Percentiles rank a stretch among this genome's conserved stretches.
phyloP scores from a whole-genome alignment of 2,797 vertebrate species.

The Poecilia picta region DNA sequence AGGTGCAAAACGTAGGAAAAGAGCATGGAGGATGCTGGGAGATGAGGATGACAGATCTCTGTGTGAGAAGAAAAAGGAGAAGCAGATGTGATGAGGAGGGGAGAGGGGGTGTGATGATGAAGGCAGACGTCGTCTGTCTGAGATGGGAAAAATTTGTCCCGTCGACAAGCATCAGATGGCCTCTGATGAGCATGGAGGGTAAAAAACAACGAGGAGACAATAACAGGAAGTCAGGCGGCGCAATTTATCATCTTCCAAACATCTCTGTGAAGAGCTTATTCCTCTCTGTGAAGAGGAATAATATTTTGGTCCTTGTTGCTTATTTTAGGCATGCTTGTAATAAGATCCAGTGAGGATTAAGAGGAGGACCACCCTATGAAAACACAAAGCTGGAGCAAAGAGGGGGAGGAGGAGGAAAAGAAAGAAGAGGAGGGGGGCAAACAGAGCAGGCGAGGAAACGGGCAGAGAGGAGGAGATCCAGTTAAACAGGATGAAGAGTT shows the following conservation, averaged over 20 bases:
- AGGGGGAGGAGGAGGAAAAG: conserved; percentile 30
- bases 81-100: conserved; percentile 1
- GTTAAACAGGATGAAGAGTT: conserved; percentile 67
- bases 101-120: background rate
- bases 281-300: background rate
- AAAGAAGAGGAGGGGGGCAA: background rate
- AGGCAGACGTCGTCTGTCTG: conserved; percentile 21
- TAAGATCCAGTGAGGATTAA: conserved; percentile 3
- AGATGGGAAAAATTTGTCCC: conserved; percentile 22
- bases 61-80: background rate
- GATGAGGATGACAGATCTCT: conserved; percentile 1
- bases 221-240: conserved; percentile 13
- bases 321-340: background rate
- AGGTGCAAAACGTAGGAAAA: background rate
- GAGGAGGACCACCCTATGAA: conserved; percentile 7
- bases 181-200: conserved; percentile 7
- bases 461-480: conserved; percentile 42
- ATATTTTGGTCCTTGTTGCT: conserved; percentile 14
- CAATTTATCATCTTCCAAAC: conserved; percentile 10
- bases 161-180: conserved; percentile 38
- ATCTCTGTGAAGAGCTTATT: background rate
- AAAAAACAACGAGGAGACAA: conserved; percentile 8
- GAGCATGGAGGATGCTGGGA: background rate
- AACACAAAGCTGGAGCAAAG: conserved; percentile 6
- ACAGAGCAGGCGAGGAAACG: conserved; percentile 30